Evolutionary conservation across 2,888 invertebrate genomes (phyloP).

Genomic region (Psococerastis gibbosa): DNA sequence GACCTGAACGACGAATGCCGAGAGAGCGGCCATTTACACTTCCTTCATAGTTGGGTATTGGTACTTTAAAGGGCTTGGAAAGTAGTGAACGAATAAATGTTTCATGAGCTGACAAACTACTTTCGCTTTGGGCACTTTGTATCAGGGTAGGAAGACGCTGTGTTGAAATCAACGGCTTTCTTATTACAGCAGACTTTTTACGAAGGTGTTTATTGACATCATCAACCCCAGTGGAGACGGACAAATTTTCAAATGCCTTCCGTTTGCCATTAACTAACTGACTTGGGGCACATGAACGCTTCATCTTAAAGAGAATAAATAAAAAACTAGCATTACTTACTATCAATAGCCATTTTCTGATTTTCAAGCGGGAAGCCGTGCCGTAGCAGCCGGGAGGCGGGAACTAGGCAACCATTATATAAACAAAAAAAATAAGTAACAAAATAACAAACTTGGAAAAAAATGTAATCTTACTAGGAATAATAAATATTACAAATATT

Average conservation of each 20-base stretch:
- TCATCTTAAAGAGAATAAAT: constrained; percentile 14
- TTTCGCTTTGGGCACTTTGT: not conserved
- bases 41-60: constrained; percentile 73
- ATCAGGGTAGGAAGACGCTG: constrained; percentile 3
- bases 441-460: no score
- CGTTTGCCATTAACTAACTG: constrained; percentile 15
- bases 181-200: not conserved
- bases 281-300: constrained; percentile 18
- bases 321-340: constrained; percentile 1
- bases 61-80: constrained; percentile 76
- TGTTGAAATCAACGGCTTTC: constrained; percentile 4
- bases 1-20: constrained; percentile 47
- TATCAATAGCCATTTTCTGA: constrained; percentile 5
- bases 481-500: no score
- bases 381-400: no score
- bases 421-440: no score
- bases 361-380: no score
- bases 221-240: not conserved
- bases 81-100: constrained; percentile 64
- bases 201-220: not conserved
- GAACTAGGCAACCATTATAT: no score
- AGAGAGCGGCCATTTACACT: constrained; percentile 52
- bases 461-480: no score
- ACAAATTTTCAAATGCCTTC: not conserved
- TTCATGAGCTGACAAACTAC: constrained; percentile 34